A percentile compares a stretch with the other conserved stretches of the same genome.
These are phyloP conservation scores for Acomys russatus DNA, from an alignment of 2,797 vertebrate species.

Conservation along the genomic window DNA sequence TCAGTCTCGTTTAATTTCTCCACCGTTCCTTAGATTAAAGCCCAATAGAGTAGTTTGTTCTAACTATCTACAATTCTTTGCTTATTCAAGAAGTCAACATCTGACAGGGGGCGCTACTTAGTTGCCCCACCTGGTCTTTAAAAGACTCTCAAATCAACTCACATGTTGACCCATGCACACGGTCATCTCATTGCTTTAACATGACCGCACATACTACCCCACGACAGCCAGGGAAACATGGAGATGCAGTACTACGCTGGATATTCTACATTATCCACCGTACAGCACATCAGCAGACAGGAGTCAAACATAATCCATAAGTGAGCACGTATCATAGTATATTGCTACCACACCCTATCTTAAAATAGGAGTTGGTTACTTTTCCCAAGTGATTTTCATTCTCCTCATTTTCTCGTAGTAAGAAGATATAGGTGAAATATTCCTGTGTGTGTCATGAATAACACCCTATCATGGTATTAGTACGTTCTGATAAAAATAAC, in stretches of 20 bases:
- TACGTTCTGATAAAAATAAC: constrained; percentile 38
- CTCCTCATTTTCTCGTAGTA: background rate
- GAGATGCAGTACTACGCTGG: background rate
- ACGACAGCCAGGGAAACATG: background rate
- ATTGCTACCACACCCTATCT: background rate
- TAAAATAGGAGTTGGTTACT: background rate
- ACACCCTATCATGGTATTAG: background rate
- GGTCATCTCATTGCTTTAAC: background rate
- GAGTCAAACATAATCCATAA: background rate
- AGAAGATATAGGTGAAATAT: constrained; percentile 15
- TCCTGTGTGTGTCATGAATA: background rate
- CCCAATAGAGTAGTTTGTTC: background rate
- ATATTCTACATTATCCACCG: background rate
- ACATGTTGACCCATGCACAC: background rate
- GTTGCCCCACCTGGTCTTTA: background rate
- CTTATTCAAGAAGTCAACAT: background rate
- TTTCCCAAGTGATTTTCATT: background rate
- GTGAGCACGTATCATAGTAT: background rate
- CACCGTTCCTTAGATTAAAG: background rate
- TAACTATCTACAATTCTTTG: background rate
- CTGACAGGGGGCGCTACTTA: background rate
- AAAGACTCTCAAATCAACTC: background rate
- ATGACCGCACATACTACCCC: background rate
- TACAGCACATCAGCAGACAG: background rate
- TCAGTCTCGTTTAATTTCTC: background rate